These are phyloP conservation scores for Colius striatus DNA, from an alignment of 2,113 vertebrate species.

Conservation along the genomic window DNA sequence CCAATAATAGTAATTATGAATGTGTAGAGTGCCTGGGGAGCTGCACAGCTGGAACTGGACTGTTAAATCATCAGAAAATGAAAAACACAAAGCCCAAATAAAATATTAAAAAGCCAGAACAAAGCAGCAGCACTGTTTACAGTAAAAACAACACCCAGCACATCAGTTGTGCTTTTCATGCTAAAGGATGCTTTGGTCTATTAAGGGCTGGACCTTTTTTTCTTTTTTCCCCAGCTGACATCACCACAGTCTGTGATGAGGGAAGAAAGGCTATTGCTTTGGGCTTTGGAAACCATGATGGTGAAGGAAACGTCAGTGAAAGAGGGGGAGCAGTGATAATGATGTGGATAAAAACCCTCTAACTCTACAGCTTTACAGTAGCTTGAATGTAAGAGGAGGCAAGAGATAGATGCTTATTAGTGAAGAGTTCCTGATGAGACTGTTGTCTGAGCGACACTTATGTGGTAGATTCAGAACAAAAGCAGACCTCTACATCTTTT, in stretches of 20 bases:
- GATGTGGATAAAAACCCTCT: not conserved
- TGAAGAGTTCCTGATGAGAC: not conserved
- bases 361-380: not conserved
- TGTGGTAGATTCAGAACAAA: not conserved
- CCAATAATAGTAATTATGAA: conserved; percentile 46
- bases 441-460: not conserved
- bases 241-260: not conserved
- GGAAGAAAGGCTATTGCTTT: not conserved
- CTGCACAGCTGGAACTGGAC: not conserved
- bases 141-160: not conserved
- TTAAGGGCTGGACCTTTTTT: not conserved
- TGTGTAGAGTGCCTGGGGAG: not conserved
- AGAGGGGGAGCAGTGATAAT: not conserved
- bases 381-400: not conserved
- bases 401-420: not conserved
- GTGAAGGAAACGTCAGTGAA: not conserved
- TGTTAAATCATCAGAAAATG: conserved; percentile 32
- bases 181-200: not conserved
- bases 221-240: not conserved
- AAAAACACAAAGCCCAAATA: not conserved
- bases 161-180: not conserved
- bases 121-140: conserved; percentile 24
- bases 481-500: not conserved
- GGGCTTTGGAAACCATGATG: not conserved
- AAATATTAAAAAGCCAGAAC: conserved; percentile 48